Evolutionary conservation across 2,888 invertebrate genomes (phyloP), one percentile per base, ranked within the genome.

Genomic region (Adelognathus sp.): DNA sequence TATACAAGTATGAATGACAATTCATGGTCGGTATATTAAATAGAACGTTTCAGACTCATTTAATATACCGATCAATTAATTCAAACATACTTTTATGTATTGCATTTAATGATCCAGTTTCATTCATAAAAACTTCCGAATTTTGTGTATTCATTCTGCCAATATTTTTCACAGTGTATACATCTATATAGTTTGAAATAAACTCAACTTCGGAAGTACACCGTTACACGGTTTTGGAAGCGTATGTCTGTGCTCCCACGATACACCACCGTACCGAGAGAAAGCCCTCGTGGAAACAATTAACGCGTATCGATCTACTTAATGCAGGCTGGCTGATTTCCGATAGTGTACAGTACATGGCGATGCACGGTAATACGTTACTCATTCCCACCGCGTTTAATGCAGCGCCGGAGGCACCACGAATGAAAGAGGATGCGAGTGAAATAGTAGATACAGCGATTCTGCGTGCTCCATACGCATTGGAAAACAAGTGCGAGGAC

Each of bases 291-390:
- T 39, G 74, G 74, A 83, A 79, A 76, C 76, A 76, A 80, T 77
- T 77, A 81, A 83, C 80, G 78, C 74, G 50, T 72, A 83, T 83
- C 76, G 80, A 83, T 79, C 76, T 69, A 79, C 79, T 82, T 81
- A 79, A 81, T 76, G 56, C 72, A 63, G 77, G 77, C 71, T 79
- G 80, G 75, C 76, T 72, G 71, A 75, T 76, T 76, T 41, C 74
- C 67, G 74, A 77, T 71, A 71, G 71, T 67, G 44, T 66, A 61
- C 71, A 56, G 61, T 67, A 61, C 66, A 61, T 44, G 77, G 71
- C 27, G 66, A 41, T 70, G 56, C 71, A 75, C 66, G 46, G 66
- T 79, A 79, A 79, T 79, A 71, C 75, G 75, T 79, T 75, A 79
- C 79, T 71, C 69, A 54, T 58, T 50, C 64, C 64, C 56, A 50